These are phyloP conservation scores for Plodia interpunctella DNA, from an alignment of 1,140 invertebrate species.

Conservation along the genomic window DNA sequence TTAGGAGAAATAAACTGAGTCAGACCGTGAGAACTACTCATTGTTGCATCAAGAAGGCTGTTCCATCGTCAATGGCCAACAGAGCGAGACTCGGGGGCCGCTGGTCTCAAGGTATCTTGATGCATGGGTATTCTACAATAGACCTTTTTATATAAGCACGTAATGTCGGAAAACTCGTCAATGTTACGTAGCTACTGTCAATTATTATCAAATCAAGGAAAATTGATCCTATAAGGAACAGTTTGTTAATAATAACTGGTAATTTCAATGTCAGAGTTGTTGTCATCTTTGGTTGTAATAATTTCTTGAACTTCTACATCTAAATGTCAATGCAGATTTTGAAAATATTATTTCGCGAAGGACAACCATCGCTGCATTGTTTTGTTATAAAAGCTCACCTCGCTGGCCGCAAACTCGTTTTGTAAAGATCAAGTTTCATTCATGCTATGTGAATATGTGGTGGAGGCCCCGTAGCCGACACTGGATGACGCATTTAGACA, in stretches of 20 bases:
- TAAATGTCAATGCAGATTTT: slow-evolving; percentile 8
- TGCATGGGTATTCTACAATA: no score
- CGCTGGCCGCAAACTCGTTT: slow-evolving; percentile 28
- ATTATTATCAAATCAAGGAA: not conserved
- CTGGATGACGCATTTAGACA: slow-evolving; percentile 8
- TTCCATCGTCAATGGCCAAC: slow-evolving; percentile 26
- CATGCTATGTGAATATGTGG: slow-evolving; percentile 9
- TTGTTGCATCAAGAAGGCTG: slow-evolving; percentile 22
- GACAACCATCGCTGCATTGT: not conserved
- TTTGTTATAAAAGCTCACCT: slow-evolving; percentile 7
- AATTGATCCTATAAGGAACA: not conserved
- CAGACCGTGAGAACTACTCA: slow-evolving; percentile 32
- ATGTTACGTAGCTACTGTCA: not conserved
- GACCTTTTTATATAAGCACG: no score
- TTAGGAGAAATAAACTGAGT: slow-evolving; percentile 21
- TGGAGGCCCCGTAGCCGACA: not conserved
- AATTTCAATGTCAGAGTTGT: no score
- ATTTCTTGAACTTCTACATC: no score
- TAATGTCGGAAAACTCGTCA: not conserved
- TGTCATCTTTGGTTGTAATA: no score
- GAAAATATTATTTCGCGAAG: slow-evolving; percentile 6
- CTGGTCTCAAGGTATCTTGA: slow-evolving; percentile 16
- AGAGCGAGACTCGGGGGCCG: slow-evolving; percentile 45
- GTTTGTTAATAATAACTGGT: no score
- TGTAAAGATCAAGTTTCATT: slow-evolving; percentile 30